phyloP scores from a whole-genome alignment of 1,140 invertebrate genomes.

The Polypedilum vanderplanki region DNA sequence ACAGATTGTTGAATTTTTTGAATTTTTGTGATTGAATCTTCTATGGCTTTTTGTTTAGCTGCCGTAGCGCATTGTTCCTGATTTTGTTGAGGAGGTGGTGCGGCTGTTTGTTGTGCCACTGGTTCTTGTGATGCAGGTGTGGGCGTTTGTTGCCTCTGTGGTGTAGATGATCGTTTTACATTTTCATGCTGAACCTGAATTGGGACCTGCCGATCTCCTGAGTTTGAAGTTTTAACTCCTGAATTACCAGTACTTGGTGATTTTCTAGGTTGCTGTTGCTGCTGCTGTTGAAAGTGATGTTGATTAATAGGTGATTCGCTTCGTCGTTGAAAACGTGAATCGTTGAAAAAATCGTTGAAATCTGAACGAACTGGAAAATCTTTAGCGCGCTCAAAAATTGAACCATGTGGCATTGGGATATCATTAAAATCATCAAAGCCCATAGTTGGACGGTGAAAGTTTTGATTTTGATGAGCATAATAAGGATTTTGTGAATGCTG shows the following conservation, averaged over 20 bases:
- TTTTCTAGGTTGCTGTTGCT: conserved; percentile 4
- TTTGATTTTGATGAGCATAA: background rate
- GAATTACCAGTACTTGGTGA: conserved; percentile 7
- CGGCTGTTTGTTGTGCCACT: conserved; percentile 37
- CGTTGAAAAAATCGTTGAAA: background rate
- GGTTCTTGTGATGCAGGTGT: conserved; percentile 40
- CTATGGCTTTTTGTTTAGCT: conserved; percentile 42
- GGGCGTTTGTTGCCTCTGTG: conserved; percentile 34
- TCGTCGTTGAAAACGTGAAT: background rate
- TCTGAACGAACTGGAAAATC: conserved; percentile 29
- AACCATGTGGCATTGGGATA: background rate
- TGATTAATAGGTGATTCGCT: background rate
- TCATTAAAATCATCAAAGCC: background rate
- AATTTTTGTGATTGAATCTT: conserved; percentile 69
- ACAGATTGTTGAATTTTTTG: conserved; percentile 74
- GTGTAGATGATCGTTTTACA: conserved; percentile 31
- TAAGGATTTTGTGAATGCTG: background rate
- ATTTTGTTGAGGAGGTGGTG: conserved; percentile 37
- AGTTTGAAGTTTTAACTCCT: conserved; percentile 20
- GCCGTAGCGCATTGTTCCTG: conserved; percentile 34
- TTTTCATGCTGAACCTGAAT: conserved; percentile 32
- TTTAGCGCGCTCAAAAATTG: conserved; percentile 30
- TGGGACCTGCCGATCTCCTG: background rate
- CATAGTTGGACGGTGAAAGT: background rate
- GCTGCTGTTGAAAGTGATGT: background rate